phyloP scores from a whole-genome alignment of 2,888 invertebrate genomes.

The Nowickia ferox region DNA sequence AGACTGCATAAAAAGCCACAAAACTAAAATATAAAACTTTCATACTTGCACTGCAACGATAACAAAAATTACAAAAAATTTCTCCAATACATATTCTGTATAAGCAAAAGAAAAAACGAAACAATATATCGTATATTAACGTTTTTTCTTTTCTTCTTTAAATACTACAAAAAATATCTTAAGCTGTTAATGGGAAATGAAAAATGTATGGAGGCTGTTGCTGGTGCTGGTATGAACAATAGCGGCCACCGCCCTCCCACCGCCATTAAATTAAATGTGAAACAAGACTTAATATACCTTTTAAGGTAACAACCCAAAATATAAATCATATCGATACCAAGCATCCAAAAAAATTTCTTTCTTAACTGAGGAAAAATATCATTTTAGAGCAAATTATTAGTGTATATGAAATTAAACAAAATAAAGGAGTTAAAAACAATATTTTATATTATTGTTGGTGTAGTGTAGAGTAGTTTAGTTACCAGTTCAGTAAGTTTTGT shows the following conservation, averaged over 20 bases:
- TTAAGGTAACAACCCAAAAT: conserved; percentile 69
- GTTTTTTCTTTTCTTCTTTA: not conserved
- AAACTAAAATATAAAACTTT: conserved; percentile 33
- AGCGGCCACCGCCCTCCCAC: conserved; percentile 67
- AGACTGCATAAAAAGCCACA: conserved; percentile 43
- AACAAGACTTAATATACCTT: conserved; percentile 72
- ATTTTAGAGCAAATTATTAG: conserved; percentile 6
- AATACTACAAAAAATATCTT: conserved; percentile 12
- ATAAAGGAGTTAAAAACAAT: conserved; percentile 26
- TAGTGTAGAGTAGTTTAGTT: not conserved
- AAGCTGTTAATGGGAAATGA: conserved; percentile 47
- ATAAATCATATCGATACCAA: conserved; percentile 69
- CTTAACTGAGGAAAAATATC: conserved; percentile 18
- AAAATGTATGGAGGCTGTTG: conserved; percentile 46
- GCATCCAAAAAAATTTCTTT: not conserved
- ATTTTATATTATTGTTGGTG: not conserved
- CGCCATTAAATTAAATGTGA: conserved; percentile 72
- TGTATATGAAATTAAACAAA: conserved; percentile 3
- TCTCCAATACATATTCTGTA: conserved; percentile 37
- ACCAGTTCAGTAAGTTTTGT: not conserved
- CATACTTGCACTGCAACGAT: conserved; percentile 31
- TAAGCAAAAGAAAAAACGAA: conserved; percentile 13
- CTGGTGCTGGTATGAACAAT: conserved; percentile 57
- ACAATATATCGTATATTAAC: conserved; percentile 13
- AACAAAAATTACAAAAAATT: conserved; percentile 53